Evolutionary conservation across 2,113 vertebrate genomes (phyloP), one percentile per base, ranked within the genome.

Genomic region (Mesitornis unicolor): DNA sequence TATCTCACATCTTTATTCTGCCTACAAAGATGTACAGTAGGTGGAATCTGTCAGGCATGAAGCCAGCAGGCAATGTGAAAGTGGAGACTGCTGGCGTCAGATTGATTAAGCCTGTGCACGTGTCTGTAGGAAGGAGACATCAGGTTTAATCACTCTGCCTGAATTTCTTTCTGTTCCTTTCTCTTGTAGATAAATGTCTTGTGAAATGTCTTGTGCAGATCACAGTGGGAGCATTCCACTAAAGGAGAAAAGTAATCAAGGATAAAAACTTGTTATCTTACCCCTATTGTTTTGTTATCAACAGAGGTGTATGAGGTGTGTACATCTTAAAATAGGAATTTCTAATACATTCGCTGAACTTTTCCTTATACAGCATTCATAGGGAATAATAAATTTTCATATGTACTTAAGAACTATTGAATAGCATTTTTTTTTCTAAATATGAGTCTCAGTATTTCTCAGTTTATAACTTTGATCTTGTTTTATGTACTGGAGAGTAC

Each of bases 71-170:
- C 97, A 97, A 97, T 93, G 97, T 97, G 73, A 56, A 95, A 92
- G 50, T 42, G 97, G 97, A 97, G 96, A 94, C 95, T 94, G 92
- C 97, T 98, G 98, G 97, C 97, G 78, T 98, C 97, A 86, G 97
- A 95, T 97, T 98, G 98, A 98, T 98, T 98, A 98, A 99, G 97
- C 98, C 97, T 90, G 80, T 88, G 97, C 98, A 98, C 87, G 93
- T 98, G 98, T 98, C 96, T 97, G 96, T 89, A 94, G 97, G 98
- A 96, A 97, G 97, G 96, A 98, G 98, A 97, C 95, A 96, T 95
- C 95, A 29, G 91, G 94, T 97, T 98, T 96, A 97, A 98, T 98
- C 97, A 94, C 96, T 97, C 68, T 45, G 76, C 75, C 78, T 29
- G 82, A n/a, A 65, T 48, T 93, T 73, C 70, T 89, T 86, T 87